These are phyloP conservation scores for Gallinago undulata DNA, from an alignment of 2,113 vertebrate species.

Conservation along the genomic window DNA sequence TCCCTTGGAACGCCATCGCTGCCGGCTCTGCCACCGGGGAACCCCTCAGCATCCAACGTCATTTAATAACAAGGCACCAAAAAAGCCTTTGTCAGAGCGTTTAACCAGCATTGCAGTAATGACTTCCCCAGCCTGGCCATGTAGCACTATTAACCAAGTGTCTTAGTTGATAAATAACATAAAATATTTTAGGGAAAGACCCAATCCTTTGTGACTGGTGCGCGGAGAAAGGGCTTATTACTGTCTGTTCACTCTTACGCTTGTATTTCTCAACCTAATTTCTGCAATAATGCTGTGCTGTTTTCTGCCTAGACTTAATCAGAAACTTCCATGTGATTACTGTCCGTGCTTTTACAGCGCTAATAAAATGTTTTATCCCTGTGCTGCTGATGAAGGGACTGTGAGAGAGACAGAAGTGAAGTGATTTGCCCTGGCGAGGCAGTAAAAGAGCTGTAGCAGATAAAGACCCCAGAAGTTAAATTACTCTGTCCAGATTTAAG, in stretches of 20 bases:
- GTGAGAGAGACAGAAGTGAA: not conserved
- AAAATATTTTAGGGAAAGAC: not conserved
- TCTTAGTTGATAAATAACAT: not conserved
- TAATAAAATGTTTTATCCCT: not conserved
- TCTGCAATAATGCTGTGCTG: not conserved
- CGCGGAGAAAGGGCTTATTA: not conserved
- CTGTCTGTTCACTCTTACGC: rapidly evolving
- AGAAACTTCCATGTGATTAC: not conserved
- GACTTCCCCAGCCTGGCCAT: not conserved
- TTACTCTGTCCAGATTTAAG: not conserved
- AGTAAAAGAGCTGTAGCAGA: not conserved
- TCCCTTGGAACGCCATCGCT: rapidly evolving
- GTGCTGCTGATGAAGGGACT: not conserved
- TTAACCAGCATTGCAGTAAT: not conserved
- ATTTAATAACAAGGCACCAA: not conserved
- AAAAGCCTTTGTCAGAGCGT: not conserved
- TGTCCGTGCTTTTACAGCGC: not conserved
- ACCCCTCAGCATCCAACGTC: not conserved
- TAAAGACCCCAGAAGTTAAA: constrained; percentile 2
- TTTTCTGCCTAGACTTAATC: not conserved
- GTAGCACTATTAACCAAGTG: not conserved
- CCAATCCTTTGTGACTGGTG: not conserved
- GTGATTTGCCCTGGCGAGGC: not conserved
- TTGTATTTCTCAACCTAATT: not conserved
- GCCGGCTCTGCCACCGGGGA: not conserved